Conservation (phyloP, 2,888 invertebrate species). For the Laothoe populi region DNA sequence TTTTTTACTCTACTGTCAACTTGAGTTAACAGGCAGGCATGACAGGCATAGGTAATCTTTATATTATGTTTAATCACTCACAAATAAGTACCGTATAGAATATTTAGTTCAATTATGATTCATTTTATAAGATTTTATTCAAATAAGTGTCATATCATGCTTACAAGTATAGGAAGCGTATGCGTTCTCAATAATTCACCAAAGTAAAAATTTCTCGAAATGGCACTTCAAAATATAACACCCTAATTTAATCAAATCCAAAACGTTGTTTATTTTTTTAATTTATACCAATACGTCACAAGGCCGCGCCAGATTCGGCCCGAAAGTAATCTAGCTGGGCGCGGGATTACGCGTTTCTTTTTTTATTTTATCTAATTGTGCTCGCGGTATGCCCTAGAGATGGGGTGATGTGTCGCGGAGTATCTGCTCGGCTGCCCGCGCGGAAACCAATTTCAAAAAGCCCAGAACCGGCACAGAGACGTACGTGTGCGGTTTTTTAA, state of each 20-base stretch:
- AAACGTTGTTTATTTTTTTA: slow-evolving; percentile 5
- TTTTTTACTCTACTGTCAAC: too few relatives aligned
- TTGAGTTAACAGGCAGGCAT: too few relatives aligned
- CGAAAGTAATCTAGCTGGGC: slow-evolving; percentile 62
- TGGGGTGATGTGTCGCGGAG: slow-evolving; percentile 72
- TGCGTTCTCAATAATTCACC: too few relatives aligned
- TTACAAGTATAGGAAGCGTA: too few relatives aligned
- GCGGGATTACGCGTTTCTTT: slow-evolving; percentile 61
- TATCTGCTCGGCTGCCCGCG: slow-evolving; percentile 60
- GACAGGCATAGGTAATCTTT: too few relatives aligned
- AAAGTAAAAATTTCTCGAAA: too few relatives aligned
- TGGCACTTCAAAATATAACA: too few relatives aligned
- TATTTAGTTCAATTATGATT: too few relatives aligned
- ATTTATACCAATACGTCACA: slow-evolving; percentile 1
- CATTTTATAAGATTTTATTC: too few relatives aligned
- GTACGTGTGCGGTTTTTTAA: slow-evolving; percentile 39
- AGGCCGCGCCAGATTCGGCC: slow-evolving; percentile 39
- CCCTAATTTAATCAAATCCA: not conserved
- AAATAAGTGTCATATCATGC: too few relatives aligned
- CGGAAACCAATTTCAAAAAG: slow-evolving; percentile 77
- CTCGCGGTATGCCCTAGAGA: slow-evolving; percentile 73
- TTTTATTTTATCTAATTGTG: slow-evolving; percentile 77
- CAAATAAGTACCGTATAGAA: too few relatives aligned
- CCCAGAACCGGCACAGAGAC: slow-evolving; percentile 67
- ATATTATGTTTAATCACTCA: too few relatives aligned